Percentiles rank a stretch among this genome's conserved stretches.
phyloP scores from a whole-genome alignment of 2,797 vertebrate species.

The Onychomys torridus region DNA sequence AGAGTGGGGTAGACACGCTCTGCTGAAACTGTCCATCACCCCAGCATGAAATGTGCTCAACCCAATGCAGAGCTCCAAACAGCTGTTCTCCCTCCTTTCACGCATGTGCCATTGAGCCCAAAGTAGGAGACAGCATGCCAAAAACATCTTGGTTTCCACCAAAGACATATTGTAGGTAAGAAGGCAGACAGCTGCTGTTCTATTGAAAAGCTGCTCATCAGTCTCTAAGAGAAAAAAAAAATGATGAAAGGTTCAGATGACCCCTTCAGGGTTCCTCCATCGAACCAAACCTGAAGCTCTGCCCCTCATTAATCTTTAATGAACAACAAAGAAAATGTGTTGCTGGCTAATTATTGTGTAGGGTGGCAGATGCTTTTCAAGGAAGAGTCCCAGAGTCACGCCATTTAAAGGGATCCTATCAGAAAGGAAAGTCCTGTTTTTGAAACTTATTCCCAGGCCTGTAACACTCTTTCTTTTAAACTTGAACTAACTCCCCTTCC shows the following conservation, averaged over 20 bases:
- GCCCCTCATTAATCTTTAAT: slow-evolving; percentile 79
- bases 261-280: slow-evolving; percentile 74
- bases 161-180: slow-evolving; percentile 73
- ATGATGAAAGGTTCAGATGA: slow-evolving; percentile 76
- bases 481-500: not conserved
- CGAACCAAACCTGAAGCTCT: slow-evolving; percentile 53
- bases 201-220: slow-evolving; percentile 64
- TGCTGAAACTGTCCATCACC: slow-evolving; percentile 56
- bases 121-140: slow-evolving; percentile 64
- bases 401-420: slow-evolving; percentile 74
- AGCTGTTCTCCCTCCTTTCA: slow-evolving; percentile 63
- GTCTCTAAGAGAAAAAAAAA: slow-evolving; percentile 56
- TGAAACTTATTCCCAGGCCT: slow-evolving; percentile 58
- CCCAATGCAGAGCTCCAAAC: slow-evolving; percentile 11
- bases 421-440: slow-evolving; percentile 60
- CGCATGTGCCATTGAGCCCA: slow-evolving; percentile 54
- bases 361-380: slow-evolving; percentile 63
- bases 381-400: slow-evolving; percentile 48
- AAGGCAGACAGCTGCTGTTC: slow-evolving; percentile 49
- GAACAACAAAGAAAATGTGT: slow-evolving; percentile 73
- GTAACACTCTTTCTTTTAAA: slow-evolving; percentile 43
- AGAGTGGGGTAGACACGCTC: slow-evolving; percentile 19
- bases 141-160: slow-evolving; percentile 58
- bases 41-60: not conserved
- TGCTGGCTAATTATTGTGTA: slow-evolving; percentile 69